Evolutionary conservation across 1,140 invertebrate genomes (phyloP), one percentile per base, ranked within the genome.

Genomic region (Drosophila chauvacae): DNA sequence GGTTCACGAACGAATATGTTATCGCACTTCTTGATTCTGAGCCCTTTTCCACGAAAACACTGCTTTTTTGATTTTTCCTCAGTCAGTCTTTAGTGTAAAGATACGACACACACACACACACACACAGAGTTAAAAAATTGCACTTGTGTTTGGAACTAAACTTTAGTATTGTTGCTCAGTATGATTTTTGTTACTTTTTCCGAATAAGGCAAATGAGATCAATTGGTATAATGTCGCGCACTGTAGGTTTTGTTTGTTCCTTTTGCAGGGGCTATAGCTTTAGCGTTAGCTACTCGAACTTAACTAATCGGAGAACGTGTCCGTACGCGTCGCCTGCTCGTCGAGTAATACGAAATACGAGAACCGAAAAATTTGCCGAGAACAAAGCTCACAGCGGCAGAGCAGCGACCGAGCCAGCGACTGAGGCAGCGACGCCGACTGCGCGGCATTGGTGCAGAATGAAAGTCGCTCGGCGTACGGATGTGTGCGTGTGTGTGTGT

Each of bases 331-430:
- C 41, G 85, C 78, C 74, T 76, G 85, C 75, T 85, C 79, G 64
- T 80, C 74, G 81, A 77, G 81, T 78, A 88, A 84, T 88, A 84
- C 80, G 80, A 85, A 90, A 86, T 90, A 81, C 81, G 81, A 70
- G 66, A 70, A 70, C 63, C 63, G 51, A 69, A 69, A 80, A 77
- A 63, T 84, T 87, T 58, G 80, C 64, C 77, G 84, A 88, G 84
- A 88, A 88, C 84, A 84, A 81, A 73, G 66, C 51, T 41, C 44
- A 35, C 60, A 13, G 56, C 10, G 65, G n/a, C 77, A 53, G 26
- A 30, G 26, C 75, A 18, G 75, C 47, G 28, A 7, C 78, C 3
- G 62, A 13, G 56, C 18, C 62, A 26, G 53, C 51, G 61, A 11
- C 66, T 6, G 53, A 56, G 57, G n/a, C 62, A 20, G 64, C 61